A percentile compares a stretch with the other conserved stretches of the same genome.
These are phyloP conservation scores for Bombus cullumanus DNA, from an alignment of 1,140 invertebrate genomes.

Conservation along the genomic window DNA sequence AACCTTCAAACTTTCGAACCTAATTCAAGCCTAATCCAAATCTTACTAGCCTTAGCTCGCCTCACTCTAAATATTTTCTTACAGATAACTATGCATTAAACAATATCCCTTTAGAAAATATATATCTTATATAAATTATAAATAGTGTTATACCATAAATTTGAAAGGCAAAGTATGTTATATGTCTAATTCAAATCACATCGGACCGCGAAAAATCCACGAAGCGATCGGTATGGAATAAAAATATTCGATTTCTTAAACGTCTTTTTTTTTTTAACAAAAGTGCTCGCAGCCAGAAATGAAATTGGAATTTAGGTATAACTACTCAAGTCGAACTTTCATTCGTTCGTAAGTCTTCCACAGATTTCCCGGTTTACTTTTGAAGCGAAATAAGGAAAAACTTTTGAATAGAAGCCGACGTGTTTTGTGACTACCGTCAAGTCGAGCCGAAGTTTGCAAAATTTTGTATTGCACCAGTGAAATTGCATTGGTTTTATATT, in stretches of 20 bases:
- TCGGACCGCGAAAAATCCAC: too few species aligned
- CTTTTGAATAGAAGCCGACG: conserved; percentile 10
- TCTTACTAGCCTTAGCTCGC: too few species aligned
- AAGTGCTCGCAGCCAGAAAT: background rate
- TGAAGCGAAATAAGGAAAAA: conserved; percentile 35
- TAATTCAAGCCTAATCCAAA: too few species aligned
- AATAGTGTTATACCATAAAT: too few species aligned
- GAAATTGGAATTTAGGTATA: conserved; percentile 30
- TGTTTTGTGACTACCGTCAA: conserved; percentile 18
- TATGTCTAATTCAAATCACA: too few species aligned
- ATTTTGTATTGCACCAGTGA: conserved; percentile 4
- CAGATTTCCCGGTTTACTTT: conserved; percentile 27
- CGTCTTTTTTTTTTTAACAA: too few species aligned
- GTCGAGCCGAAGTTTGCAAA: background rate
- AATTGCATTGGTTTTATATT: conserved; percentile 19
- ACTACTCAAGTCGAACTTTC: background rate
- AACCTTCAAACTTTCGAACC: too few species aligned
- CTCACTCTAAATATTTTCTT: background rate
- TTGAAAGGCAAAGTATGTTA: background rate
- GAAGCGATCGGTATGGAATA: background rate
- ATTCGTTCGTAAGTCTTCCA: background rate
- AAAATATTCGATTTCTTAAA: background rate
- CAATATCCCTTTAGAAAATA: background rate
- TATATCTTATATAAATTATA: too few species aligned
- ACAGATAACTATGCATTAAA: background rate